Percentiles rank a stretch among this genome's conserved stretches.
phyloP scores from a whole-genome alignment of 2,113 vertebrate species.

The Myrmophylax atrothorax region DNA sequence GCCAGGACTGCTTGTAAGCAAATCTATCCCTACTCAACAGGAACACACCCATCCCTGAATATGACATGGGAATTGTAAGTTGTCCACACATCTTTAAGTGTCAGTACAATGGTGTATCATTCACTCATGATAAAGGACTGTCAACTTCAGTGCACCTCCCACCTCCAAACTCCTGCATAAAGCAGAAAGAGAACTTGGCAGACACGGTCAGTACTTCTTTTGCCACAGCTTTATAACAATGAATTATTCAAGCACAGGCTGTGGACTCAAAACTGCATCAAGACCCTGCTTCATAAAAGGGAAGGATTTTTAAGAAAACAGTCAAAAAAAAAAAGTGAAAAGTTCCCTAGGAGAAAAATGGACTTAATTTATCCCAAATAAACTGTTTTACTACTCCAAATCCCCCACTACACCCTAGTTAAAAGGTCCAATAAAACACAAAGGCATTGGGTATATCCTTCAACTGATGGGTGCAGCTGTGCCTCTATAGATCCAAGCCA shows the following conservation, averaged over 20 bases:
- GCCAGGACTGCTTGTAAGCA: not conserved
- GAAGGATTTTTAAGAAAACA: not conserved
- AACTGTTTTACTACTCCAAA: not conserved
- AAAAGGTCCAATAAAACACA: not conserved
- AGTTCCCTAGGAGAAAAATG: not conserved
- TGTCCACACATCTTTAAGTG: not conserved
- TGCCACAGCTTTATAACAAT: not conserved
- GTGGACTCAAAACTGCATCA: not conserved
- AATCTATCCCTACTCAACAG: not conserved
- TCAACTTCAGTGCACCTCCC: not conserved
- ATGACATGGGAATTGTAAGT: not conserved
- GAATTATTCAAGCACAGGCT: not conserved
- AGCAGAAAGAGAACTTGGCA: not conserved
- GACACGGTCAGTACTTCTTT: not conserved
- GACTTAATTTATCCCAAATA: not conserved
- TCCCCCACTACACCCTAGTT: not conserved
- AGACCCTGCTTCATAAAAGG: not conserved
- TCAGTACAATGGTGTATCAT: not conserved
- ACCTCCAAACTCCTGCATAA: not conserved
- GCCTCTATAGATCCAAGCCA: not conserved
- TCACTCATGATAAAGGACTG: not conserved
- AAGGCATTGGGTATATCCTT: not conserved
- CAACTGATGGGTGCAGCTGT: not conserved
- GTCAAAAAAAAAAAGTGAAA: not conserved
- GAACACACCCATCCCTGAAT: not conserved